These are phyloP conservation scores for Lasioglossum morio DNA, from an alignment of 2,888 invertebrate genomes.

Conservation along the genomic window DNA sequence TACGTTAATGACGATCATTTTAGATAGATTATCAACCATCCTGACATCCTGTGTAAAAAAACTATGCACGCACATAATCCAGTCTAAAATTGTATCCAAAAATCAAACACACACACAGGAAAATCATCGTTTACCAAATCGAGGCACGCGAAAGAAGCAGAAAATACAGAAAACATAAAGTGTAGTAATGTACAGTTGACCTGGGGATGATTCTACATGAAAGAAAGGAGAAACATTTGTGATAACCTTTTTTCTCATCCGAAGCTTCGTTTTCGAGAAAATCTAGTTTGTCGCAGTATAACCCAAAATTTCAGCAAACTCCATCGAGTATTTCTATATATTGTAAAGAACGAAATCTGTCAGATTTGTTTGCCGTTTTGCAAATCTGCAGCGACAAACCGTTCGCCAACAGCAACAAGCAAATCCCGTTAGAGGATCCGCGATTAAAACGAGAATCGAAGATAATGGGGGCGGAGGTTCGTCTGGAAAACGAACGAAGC, in stretches of 20 bases:
- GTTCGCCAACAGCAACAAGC: not conserved
- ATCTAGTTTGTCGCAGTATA: too few species aligned
- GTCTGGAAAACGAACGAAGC: not conserved
- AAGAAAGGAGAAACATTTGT: not conserved
- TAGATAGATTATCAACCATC: not conserved
- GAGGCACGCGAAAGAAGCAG: not conserved
- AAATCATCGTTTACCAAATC: not conserved
- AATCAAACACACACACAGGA: not conserved
- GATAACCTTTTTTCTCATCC: not conserved
- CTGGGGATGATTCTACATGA: not conserved
- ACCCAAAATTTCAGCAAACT: not conserved
- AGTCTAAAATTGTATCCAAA: not conserved
- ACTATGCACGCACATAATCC: not conserved
- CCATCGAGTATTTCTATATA: not conserved
- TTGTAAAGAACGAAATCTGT: not conserved
- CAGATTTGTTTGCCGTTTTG: not conserved
- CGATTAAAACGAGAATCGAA: conserved; percentile 35
- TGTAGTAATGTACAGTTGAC: not conserved
- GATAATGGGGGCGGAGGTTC: conserved; percentile 18
- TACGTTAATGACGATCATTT: conserved; percentile 5
- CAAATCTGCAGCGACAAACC: not conserved
- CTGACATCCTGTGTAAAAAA: not conserved
- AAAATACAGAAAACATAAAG: not conserved
- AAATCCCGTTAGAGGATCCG: not conserved
- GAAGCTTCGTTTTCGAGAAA: not conserved